A percentile compares a stretch with the other conserved stretches of the same genome.
These are phyloP conservation scores for Seira musarum DNA, from an alignment of 2,888 invertebrate species.

Conservation along the genomic window DNA sequence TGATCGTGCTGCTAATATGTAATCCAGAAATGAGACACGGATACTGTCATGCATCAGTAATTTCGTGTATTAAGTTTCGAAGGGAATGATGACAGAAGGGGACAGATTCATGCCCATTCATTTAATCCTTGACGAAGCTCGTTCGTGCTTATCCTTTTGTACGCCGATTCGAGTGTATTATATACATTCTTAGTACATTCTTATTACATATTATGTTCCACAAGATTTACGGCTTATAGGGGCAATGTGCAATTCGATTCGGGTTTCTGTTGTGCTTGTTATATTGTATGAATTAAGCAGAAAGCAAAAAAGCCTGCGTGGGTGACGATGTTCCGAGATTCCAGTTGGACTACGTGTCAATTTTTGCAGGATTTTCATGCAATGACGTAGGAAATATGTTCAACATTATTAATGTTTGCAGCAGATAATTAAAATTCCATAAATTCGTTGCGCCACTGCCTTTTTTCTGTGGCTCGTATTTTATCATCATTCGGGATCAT, in stretches of 20 bases:
- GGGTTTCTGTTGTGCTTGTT: no score
- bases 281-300: no score
- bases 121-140: not conserved
- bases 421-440: not conserved
- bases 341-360: no score
- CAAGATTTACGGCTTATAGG: no score
- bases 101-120: slow-evolving; percentile 43
- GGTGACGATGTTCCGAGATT: slow-evolving; percentile 4
- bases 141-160: no score
- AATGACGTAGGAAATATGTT: not conserved
- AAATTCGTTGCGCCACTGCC: not conserved
- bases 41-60: slow-evolving; percentile 53
- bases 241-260: no score
- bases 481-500: not conserved
- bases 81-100: slow-evolving; percentile 42
- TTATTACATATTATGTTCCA: no score
- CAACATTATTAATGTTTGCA: not conserved
- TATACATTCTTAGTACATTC: no score
- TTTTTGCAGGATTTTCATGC: no score
- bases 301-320: no score
- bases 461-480: not conserved
- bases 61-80: slow-evolving; percentile 37
- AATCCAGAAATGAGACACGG: slow-evolving; percentile 44
- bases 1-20: slow-evolving; percentile 50
- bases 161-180: no score